These are phyloP conservation scores for Xylota segnis DNA, from an alignment of 2,888 invertebrate genomes.

Conservation along the genomic window DNA sequence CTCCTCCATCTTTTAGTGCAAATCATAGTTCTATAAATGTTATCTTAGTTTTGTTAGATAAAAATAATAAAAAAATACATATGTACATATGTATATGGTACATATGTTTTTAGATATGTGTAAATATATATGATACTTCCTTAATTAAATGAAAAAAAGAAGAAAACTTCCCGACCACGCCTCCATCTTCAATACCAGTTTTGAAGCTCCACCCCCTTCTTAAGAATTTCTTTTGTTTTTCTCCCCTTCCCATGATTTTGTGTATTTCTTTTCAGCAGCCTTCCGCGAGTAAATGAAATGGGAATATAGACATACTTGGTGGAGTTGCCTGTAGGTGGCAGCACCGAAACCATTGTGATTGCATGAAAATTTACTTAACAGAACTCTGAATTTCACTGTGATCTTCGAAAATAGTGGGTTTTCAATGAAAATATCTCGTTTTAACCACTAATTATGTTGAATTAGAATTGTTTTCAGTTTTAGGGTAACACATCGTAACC, in stretches of 20 bases:
- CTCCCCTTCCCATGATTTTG: conserved; percentile 6
- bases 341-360: not conserved
- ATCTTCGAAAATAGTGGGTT: not conserved
- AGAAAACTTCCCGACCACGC: conserved; percentile 23
- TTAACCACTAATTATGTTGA: not conserved
- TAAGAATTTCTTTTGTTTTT: conserved; percentile 4
- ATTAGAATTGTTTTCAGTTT: not conserved
- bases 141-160: not conserved
- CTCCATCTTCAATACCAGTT: conserved; percentile 36
- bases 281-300: conserved; percentile 32
- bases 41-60: no score
- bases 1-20: no score
- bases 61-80: no score
- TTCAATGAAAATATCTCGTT: not conserved
- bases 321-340: conserved; percentile 20
- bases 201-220: conserved; percentile 53
- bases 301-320: not conserved
- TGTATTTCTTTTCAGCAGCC: not conserved
- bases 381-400: conserved; percentile 27
- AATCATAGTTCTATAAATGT: no score
- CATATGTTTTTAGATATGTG: no score
- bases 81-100: no score
- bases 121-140: no score
- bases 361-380: conserved; percentile 50
- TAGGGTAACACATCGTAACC: not conserved